Conservation (phyloP, 2,113 vertebrate species). For the Triplophysa siluroides region DNA sequence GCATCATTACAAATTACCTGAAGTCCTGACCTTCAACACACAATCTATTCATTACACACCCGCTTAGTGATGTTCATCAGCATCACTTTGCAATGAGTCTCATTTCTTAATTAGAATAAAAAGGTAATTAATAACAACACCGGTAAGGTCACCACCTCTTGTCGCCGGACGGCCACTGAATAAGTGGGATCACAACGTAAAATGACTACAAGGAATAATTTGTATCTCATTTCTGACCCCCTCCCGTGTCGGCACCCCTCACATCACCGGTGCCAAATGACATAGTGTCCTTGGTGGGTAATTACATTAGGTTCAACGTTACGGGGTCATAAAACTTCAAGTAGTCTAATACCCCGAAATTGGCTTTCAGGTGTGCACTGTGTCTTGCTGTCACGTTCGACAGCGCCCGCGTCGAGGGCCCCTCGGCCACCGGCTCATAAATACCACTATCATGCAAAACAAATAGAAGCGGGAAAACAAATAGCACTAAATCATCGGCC, state of each 20-base stretch:
- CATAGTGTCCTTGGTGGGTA: conserved; percentile 76
- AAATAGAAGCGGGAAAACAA: conserved; percentile 71
- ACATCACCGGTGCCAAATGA: conserved; percentile 70
- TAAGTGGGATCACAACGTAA: conserved; percentile 49
- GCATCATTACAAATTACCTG: conserved; percentile 47
- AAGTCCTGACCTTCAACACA: conserved; percentile 70
- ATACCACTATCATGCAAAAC: conserved; percentile 73
- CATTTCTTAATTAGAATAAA: conserved; percentile 74
- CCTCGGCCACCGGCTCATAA: conserved; percentile 62
- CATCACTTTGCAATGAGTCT: conserved; percentile 64
- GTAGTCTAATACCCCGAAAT: conserved; percentile 78
- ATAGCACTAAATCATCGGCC: conserved; percentile 74
- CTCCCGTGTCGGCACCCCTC: neutral
- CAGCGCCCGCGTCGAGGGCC: conserved; percentile 50
- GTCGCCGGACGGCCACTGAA: conserved; percentile 58
- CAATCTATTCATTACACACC: conserved; percentile 68
- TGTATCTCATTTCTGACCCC: conserved; percentile 46
- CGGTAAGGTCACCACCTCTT: conserved; percentile 66
- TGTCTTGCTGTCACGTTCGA: conserved; percentile 70
- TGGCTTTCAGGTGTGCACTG: conserved; percentile 68
- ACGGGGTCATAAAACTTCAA: conserved; percentile 77
- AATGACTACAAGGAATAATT: conserved; percentile 45
- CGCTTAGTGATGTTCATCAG: conserved; percentile 58
- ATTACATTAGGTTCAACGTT: conserved; percentile 78
- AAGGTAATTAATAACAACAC: conserved; percentile 75